phyloP scores from a whole-genome alignment of 2,888 invertebrate genomes.

The Epistrophella euchroma region DNA sequence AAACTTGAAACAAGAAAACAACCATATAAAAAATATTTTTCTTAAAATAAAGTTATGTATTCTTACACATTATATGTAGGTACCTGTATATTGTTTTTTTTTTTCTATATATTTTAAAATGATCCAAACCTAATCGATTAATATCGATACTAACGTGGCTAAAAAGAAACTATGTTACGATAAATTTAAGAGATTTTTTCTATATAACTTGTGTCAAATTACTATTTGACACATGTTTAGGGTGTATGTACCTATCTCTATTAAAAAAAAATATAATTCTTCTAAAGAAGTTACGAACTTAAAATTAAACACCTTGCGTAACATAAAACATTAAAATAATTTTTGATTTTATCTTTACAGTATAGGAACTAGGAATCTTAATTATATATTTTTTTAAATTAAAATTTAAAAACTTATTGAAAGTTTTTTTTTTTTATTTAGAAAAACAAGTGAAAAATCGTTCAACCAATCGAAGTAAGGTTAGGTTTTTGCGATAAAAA shows the following conservation, averaged over 20 bases:
- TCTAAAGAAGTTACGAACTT: background rate
- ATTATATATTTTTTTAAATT: background rate
- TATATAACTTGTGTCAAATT: background rate
- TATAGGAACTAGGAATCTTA: background rate
- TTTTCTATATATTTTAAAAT: too few species aligned
- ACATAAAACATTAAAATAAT: background rate
- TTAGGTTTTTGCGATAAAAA: constrained; percentile 59
- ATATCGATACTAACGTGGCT: constrained; percentile 13
- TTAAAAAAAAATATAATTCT: background rate
- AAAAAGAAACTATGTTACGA: background rate
- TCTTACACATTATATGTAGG: too few species aligned
- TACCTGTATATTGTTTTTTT: too few species aligned
- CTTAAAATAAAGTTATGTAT: too few species aligned
- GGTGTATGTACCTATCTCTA: background rate
- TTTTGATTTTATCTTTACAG: background rate
- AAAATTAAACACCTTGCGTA: constrained; percentile 1
- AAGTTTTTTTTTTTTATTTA: constrained; percentile 7
- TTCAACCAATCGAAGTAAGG: constrained; percentile 62
- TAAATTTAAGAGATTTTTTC: background rate
- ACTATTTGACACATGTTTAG: constrained; percentile 22
- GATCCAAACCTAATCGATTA: constrained; percentile 23
- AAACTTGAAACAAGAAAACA: too few species aligned
- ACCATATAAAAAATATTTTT: too few species aligned
- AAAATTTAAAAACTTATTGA: background rate
- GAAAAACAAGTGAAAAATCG: constrained; percentile 61